Evolutionary conservation across 2,888 invertebrate species (phyloP).

Genomic region (Ctena decussata): DNA sequence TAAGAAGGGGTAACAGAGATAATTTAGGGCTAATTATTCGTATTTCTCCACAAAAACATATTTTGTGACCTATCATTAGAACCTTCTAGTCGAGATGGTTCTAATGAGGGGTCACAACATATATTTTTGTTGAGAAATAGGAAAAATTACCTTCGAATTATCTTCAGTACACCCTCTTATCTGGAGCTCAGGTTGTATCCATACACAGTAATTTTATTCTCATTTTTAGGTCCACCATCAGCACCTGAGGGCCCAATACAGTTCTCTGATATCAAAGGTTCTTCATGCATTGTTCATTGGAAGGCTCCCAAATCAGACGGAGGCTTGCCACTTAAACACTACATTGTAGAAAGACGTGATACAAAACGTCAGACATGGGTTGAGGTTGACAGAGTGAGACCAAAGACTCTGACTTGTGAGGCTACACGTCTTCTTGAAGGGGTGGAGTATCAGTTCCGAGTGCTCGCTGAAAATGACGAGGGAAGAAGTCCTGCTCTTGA

Average conservation of each 20-base stretch:
- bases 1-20: too few species aligned
- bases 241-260: constrained; percentile 88
- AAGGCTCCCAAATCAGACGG: constrained; percentile 83
- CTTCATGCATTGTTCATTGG: constrained; percentile 92
- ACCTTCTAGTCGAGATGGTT: too few species aligned
- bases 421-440: constrained; percentile 92
- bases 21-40: too few species aligned
- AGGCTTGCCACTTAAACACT: constrained; percentile 83
- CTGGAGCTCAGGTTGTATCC: too few species aligned
- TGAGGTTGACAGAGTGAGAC: constrained; percentile 89
- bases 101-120: too few species aligned
- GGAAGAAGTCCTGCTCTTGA: constrained; percentile 97
- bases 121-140: too few species aligned
- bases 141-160: too few species aligned
- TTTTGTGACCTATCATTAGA: too few species aligned
- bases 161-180: too few species aligned
- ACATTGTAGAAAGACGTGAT: constrained; percentile 90
- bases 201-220: neutral
- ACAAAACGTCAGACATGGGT: constrained; percentile 92
- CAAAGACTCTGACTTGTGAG: constrained; percentile 67
- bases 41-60: too few species aligned
- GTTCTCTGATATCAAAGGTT: constrained; percentile 93
- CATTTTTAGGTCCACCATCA: constrained; percentile 80
- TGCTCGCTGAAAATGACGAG: constrained; percentile 95
- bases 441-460: constrained; percentile 96